Evolutionary conservation across 2,888 invertebrate genomes (phyloP).

Genomic region (Theretra japonica): DNA sequence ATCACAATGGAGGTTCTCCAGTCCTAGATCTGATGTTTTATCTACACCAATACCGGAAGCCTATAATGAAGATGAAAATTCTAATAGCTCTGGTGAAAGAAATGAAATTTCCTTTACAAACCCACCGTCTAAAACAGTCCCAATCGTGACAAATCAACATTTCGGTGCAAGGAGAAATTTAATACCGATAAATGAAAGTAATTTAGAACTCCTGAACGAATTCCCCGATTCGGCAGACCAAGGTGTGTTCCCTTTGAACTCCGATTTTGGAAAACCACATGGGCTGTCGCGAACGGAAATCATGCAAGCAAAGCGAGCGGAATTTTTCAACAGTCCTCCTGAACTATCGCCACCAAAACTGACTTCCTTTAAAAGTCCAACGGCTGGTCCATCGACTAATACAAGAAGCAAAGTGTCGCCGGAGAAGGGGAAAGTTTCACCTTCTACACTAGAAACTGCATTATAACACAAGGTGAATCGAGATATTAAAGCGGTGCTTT

Average conservation of each 20-base stretch:
- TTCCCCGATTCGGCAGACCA: conserved; percentile 63
- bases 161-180: conserved; percentile 78
- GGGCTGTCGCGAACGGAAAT: conserved; percentile 78
- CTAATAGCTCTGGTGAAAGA: conserved; percentile 85
- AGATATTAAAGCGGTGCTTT: conserved; percentile 66
- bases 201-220: conserved; percentile 61
- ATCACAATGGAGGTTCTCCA: conserved; percentile 89
- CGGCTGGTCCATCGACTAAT: conserved; percentile 51
- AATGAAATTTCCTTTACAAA: conserved; percentile 66
- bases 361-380: conserved; percentile 70
- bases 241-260: conserved; percentile 78
- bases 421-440: conserved; percentile 52
- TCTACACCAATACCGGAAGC: conserved; percentile 95
- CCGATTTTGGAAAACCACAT: conserved; percentile 64
- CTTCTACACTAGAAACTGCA: conserved; percentile 86
- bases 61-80: conserved; percentile 90
- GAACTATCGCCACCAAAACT: conserved; percentile 72
- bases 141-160: conserved; percentile 78
- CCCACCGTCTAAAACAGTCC: conserved; percentile 75
- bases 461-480: conserved; percentile 66
- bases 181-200: conserved; percentile 73
- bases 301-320: conserved; percentile 86
- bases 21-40: conserved; percentile 92
- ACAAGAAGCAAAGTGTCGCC: conserved; percentile 70
- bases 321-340: conserved; percentile 81